Evolutionary conservation across 1,140 invertebrate species (phyloP), one percentile per base, ranked within the genome.

Genomic region (Drosophila busckii): DNA sequence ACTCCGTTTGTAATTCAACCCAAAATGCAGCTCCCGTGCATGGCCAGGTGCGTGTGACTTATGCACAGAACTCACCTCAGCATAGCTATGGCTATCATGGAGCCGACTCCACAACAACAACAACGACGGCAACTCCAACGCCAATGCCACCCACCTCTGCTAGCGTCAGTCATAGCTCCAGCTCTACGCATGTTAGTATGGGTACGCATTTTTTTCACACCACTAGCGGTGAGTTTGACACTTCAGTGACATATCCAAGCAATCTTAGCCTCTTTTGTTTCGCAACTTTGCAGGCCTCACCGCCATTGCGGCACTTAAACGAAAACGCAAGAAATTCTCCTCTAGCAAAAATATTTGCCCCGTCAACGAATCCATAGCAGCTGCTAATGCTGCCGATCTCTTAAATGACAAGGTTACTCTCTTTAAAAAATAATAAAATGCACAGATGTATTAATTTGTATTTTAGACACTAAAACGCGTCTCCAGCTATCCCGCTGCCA

Each of bases 311-410:
- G 90, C 93, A 1, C 88, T 94, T 9, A 92, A 92, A 63, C 91
- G 91, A 61, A 95, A 94, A 86, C 90, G 93, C 26, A 94, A 94
- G 86, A 94, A 93, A 70, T 94, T 94, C 85, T 93, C 93, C 0
- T 90, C 93, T 20, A 94, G 93, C 12, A 89, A 93, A 48, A 91
- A 93, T 42, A 91, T 91, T 19, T 91, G 90, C 23, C 91, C 91
- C 2, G 89, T 87, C 1, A 80, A 62, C 15, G 86, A 87, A 29
- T 85, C 85, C 0, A 82, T 86, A 35, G 76, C 84, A 10, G 71
- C 82, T 15, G 49, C 64, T 10, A 86, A 76, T 58, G 62, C 62
- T 0, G 50, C 68, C 2, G 70, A 84, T 6, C 22, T 78, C 6
- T 22, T 78, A 10, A 83, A 34, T 25, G 78, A 78, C 42, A 75